A percentile compares a stretch with the other conserved stretches of the same genome.
Conservation (phyloP, 2,797 vertebrate genomes). For the Anabas testudineus region DNA sequence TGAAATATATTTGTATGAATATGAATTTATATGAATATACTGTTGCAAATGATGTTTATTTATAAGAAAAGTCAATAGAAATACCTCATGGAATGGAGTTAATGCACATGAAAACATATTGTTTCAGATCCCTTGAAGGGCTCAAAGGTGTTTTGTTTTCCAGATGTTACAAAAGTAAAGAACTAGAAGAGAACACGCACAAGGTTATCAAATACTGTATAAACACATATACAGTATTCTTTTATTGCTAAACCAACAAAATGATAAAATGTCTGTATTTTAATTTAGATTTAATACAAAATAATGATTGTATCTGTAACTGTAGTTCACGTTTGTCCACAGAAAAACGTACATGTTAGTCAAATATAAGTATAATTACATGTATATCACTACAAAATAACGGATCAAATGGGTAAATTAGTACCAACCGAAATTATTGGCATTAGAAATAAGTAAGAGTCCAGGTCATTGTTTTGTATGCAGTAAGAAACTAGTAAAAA, state of each 20-base stretch:
- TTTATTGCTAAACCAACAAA: background rate
- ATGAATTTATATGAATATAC: no score
- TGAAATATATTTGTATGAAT: no score
- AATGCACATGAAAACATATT: no score
- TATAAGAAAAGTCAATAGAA: constrained; percentile 3
- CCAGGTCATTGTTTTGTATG: background rate
- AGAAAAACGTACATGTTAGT: background rate
- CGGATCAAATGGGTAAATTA: background rate
- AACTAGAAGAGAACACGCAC: background rate
- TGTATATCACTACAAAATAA: background rate
- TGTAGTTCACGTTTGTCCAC: no score
- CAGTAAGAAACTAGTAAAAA: background rate
- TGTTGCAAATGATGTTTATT: constrained; percentile 17
- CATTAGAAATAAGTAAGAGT: background rate
- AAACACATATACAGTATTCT: background rate
- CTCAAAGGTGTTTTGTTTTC: no score
- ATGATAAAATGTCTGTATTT: background rate
- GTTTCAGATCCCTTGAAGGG: no score
- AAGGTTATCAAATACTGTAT: background rate
- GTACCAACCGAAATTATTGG: background rate
- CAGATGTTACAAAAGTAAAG: background rate
- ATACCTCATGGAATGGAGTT: background rate
- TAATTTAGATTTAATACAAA: background rate
- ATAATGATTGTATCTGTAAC: background rate
- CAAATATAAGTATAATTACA: background rate